phyloP scores from a whole-genome alignment of 2,113 vertebrate genomes.

The Ginglymostoma cirratum region DNA sequence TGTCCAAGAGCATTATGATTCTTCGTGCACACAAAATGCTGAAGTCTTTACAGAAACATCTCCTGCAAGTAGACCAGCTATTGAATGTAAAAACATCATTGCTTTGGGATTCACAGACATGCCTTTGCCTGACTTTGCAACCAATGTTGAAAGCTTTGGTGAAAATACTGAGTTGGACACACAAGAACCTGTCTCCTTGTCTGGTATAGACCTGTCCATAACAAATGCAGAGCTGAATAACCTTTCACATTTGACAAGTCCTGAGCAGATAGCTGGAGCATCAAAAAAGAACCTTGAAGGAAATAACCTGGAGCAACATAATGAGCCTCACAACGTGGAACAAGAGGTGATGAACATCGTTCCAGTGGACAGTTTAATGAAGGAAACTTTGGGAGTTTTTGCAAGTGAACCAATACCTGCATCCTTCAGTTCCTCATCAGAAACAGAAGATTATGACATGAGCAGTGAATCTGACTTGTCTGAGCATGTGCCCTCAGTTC shows the following conservation, averaged over 20 bases:
- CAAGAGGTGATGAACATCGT: slow-evolving; percentile 25
- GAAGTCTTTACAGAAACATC: neutral
- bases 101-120: neutral
- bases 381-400: neutral
- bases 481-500: neutral
- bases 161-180: neutral
- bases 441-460: slow-evolving; percentile 5
- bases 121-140: neutral
- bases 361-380: neutral
- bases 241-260: neutral
- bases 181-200: neutral
- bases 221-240: neutral
- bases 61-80: neutral
- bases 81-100: neutral
- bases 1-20: neutral
- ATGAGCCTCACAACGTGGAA: neutral
- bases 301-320: neutral
- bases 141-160: neutral
- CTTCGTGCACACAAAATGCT: neutral
- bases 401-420: neutral
- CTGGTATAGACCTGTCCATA: neutral
- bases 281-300: neutral
- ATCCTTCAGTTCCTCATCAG: neutral
- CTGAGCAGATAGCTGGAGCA: neutral
- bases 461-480: neutral